Conservation (phyloP, 2,113 vertebrate species). For the Nesoenas mayeri region DNA sequence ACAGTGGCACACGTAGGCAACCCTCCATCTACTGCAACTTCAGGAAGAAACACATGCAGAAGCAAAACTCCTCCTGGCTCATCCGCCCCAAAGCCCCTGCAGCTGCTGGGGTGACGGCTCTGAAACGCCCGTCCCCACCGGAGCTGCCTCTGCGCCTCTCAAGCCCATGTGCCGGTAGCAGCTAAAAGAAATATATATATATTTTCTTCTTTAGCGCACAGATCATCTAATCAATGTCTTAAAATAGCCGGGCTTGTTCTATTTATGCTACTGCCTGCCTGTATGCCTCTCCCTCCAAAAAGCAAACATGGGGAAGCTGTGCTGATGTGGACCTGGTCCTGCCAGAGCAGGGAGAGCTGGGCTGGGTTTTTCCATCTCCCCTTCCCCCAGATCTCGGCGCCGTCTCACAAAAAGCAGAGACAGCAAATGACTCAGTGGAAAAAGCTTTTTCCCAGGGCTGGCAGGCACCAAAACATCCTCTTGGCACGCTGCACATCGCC, state of each 20-base stretch:
- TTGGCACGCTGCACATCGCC: rapidly evolving
- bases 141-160: background rate
- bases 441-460: constrained; percentile 19
- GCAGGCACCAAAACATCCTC: constrained; percentile 9
- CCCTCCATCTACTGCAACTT: rapidly evolving
- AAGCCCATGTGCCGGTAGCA: background rate
- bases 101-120: rapidly evolving
- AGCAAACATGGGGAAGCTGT: constrained; percentile 8
- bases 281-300: background rate
- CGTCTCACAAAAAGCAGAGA: background rate
- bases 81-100: rapidly evolving
- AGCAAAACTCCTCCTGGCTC: background rate
- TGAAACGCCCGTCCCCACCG: rapidly evolving
- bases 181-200: background rate
- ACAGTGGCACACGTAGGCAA: rapidly evolving
- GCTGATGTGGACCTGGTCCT: background rate
- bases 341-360: background rate
- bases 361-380: background rate
- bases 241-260: constrained; percentile 49
- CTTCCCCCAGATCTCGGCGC: background rate
- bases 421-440: constrained; percentile 46
- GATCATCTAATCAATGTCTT: background rate
- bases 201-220: background rate
- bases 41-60: background rate
- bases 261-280: constrained; percentile 51